Evolutionary conservation across 2,888 invertebrate species (phyloP).

Genomic region (Escarpia spicata): DNA sequence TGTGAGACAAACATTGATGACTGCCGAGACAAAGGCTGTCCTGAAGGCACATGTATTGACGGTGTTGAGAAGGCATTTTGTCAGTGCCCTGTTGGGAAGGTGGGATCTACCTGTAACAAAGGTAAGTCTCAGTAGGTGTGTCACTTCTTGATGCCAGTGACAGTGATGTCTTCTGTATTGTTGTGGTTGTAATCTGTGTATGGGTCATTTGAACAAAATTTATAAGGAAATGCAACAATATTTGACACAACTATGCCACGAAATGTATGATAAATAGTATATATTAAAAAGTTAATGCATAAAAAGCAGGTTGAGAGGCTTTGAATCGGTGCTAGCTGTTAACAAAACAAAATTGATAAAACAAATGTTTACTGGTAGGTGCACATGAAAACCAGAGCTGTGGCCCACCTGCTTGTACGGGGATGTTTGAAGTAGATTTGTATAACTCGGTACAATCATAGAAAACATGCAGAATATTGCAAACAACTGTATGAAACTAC

Average conservation of each 20-base stretch:
- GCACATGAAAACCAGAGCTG: background rate
- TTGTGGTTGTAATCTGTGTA: background rate
- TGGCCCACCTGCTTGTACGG: background rate
- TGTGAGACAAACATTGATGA: background rate
- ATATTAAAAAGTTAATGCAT: background rate
- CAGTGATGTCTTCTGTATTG: background rate
- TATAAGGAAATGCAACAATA: no score
- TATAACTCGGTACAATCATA: no score
- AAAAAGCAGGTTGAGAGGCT: background rate
- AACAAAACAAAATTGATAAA: no score
- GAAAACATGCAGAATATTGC: no score
- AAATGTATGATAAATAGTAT: background rate
- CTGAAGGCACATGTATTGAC: background rate
- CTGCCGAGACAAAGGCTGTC: no score
- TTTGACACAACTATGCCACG: no score
- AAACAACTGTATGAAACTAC: no score
- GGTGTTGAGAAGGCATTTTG: slow-evolving; percentile 7
- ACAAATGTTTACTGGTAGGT: background rate
- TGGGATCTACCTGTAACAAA: background rate
- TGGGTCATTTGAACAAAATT: no score
- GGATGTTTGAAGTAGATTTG: background rate
- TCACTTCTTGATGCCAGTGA: background rate
- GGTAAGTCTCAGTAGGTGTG: background rate
- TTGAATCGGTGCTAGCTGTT: background rate
- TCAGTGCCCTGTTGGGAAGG: background rate